Evolutionary conservation across 2,888 invertebrate species (phyloP).

Genomic region (Diaphora mendica): DNA sequence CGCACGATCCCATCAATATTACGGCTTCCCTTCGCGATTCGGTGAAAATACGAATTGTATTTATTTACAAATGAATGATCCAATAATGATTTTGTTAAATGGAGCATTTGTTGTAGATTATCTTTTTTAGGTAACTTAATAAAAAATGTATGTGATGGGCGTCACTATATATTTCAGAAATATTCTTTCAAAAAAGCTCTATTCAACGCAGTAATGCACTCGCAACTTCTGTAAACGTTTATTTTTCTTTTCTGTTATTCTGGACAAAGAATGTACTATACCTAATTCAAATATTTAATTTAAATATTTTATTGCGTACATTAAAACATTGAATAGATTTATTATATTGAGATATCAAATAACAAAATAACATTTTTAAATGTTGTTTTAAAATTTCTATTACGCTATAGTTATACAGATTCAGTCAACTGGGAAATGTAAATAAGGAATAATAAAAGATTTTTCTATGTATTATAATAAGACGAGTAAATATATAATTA

Average conservation of each 20-base stretch:
- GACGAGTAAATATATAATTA: constrained; percentile 79
- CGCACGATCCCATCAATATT: constrained; percentile 64
- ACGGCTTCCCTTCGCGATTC: constrained; percentile 56
- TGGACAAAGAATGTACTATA: constrained; percentile 67
- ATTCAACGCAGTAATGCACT: constrained; percentile 69
- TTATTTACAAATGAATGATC: constrained; percentile 75
- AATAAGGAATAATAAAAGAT: constrained; percentile 67
- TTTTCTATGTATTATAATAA: constrained; percentile 67
- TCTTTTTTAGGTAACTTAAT: constrained; percentile 35
- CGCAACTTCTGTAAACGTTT: constrained; percentile 43
- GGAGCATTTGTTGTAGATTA: constrained; percentile 30
- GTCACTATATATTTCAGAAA: constrained; percentile 43
- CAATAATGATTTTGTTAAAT: constrained; percentile 60
- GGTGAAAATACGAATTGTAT: constrained; percentile 62
- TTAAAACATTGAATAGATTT: constrained; percentile 69
- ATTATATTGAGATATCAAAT: constrained; percentile 36
- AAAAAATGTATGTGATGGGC: constrained; percentile 54
- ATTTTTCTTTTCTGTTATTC: constrained; percentile 50
- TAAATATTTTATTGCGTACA: constrained; percentile 44
- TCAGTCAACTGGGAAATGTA: constrained; percentile 81
- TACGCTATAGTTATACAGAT: constrained; percentile 74
- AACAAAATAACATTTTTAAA: constrained; percentile 48
- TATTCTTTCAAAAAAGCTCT: constrained; percentile 55
- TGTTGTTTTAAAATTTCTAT: constrained; percentile 60
- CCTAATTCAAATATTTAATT: constrained; percentile 53